phyloP scores from a whole-genome alignment of 2,888 invertebrate species.

The Portevinia maculata region DNA sequence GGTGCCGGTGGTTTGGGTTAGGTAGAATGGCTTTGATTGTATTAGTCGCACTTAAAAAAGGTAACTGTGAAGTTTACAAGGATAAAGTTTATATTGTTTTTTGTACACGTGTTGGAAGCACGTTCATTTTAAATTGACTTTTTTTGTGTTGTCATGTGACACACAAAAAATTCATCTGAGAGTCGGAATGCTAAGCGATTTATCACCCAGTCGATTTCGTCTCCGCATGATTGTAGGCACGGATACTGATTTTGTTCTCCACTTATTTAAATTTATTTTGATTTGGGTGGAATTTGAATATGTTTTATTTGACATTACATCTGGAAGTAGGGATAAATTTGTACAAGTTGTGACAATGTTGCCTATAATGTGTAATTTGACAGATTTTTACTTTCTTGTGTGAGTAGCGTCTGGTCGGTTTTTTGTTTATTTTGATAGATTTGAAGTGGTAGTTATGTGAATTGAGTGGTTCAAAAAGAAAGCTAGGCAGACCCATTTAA shows the following conservation, averaged over 20 bases:
- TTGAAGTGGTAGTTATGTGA: too few relatives aligned
- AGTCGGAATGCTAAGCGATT: constrained; percentile 23
- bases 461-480: too few relatives aligned
- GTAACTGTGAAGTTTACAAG: neutral
- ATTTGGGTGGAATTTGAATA: constrained; percentile 2
- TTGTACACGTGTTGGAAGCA: constrained; percentile 2
- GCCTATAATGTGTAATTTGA: neutral
- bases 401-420: too few relatives aligned
- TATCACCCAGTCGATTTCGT: neutral
- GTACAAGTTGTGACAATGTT: neutral
- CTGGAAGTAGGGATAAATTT: neutral
- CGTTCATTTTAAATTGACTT: constrained; percentile 33
- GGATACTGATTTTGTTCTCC: neutral
- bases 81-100: neutral
- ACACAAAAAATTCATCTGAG: neutral
- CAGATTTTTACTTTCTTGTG: too few relatives aligned
- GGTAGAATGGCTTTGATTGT: neutral
- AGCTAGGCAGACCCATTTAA: too few relatives aligned
- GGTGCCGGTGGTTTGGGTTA: constrained; percentile 6
- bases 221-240: neutral
- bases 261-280: neutral
- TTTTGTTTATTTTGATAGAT: too few relatives aligned
- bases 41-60: neutral
- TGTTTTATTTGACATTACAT: constrained; percentile 16
- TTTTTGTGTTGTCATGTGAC: constrained; percentile 1